These are phyloP conservation scores for Campaea margaritaria DNA, from an alignment of 2,888 invertebrate genomes.

Conservation along the genomic window DNA sequence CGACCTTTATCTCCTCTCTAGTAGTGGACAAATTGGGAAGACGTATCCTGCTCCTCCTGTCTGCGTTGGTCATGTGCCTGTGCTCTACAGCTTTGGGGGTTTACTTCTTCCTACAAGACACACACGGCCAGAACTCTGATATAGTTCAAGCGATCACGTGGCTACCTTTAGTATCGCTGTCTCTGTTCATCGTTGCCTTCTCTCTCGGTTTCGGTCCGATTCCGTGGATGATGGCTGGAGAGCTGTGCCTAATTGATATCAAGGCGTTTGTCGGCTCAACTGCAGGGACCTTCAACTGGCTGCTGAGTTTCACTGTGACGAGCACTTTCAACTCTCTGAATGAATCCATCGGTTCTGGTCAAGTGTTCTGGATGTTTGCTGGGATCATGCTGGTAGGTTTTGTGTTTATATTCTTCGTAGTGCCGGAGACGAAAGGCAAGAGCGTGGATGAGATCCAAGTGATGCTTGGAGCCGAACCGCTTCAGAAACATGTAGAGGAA, in stretches of 20 bases:
- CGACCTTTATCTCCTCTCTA: slow-evolving; percentile 90
- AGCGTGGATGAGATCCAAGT: slow-evolving; percentile 88
- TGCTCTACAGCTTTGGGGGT: slow-evolving; percentile 89
- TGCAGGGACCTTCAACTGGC: slow-evolving; percentile 93
- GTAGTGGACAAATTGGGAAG: slow-evolving; percentile 93
- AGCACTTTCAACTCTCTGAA: slow-evolving; percentile 88
- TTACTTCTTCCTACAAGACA: slow-evolving; percentile 86
- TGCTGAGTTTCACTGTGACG: slow-evolving; percentile 92
- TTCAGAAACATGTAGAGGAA: slow-evolving; percentile 51
- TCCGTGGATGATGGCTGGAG: slow-evolving; percentile 93
- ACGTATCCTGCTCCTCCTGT: slow-evolving; percentile 89
- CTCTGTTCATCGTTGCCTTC: slow-evolving; percentile 92
- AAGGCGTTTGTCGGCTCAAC: slow-evolving; percentile 91
- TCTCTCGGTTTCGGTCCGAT: slow-evolving; percentile 95
- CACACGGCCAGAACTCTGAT: slow-evolving; percentile 54
- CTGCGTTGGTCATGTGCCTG: slow-evolving; percentile 89
- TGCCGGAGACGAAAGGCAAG: slow-evolving; percentile 89
- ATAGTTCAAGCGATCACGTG: slow-evolving; percentile 86
- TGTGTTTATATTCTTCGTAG: slow-evolving; percentile 88
- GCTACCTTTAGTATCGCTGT: slow-evolving; percentile 90
- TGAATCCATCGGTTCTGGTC: slow-evolving; percentile 83
- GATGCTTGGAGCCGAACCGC: slow-evolving; percentile 72
- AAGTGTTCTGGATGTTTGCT: slow-evolving; percentile 91
- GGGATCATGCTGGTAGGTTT: slow-evolving; percentile 87
- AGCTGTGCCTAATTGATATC: slow-evolving; percentile 92